phyloP scores from a whole-genome alignment of 2,797 vertebrate genomes.

The Selene dorsalis region DNA sequence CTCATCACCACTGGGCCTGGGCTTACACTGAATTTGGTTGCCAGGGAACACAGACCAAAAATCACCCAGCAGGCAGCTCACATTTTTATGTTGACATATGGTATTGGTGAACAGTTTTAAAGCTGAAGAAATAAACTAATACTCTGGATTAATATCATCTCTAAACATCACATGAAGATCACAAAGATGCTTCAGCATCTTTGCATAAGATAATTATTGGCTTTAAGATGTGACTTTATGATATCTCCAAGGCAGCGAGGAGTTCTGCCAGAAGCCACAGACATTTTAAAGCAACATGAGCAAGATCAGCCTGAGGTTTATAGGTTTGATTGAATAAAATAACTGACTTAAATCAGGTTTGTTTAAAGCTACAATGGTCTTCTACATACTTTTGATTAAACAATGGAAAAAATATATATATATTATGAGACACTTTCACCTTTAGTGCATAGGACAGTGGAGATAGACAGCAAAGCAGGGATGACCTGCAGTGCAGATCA shows the following conservation, averaged over 20 bases:
- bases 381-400: not conserved
- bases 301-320: not conserved
- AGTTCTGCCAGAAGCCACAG: not conserved
- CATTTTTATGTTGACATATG: conserved; percentile 30
- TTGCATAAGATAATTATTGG: not conserved
- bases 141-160: conserved; percentile 11
- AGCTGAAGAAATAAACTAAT: conserved; percentile 15
- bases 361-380: not conserved
- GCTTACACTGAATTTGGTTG: conserved; percentile 66
- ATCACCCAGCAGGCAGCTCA: conserved; percentile 33
- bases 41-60: conserved; percentile 69
- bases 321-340: not conserved
- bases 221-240: not conserved
- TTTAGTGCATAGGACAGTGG: too few relatives aligned
- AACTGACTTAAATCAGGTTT: not conserved
- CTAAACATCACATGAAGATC: conserved; percentile 10
- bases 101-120: conserved; percentile 27
- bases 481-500: too few relatives aligned
- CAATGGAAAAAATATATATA: not conserved
- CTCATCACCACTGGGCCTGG: conserved; percentile 48
- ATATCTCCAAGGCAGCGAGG: not conserved
- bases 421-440: too few relatives aligned
- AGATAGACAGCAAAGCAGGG: too few relatives aligned
- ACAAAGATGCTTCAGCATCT: conserved; percentile 4
- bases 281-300: not conserved